phyloP scores from a whole-genome alignment of 2,797 vertebrate species.

The Dendrocincla fuliginosa region DNA sequence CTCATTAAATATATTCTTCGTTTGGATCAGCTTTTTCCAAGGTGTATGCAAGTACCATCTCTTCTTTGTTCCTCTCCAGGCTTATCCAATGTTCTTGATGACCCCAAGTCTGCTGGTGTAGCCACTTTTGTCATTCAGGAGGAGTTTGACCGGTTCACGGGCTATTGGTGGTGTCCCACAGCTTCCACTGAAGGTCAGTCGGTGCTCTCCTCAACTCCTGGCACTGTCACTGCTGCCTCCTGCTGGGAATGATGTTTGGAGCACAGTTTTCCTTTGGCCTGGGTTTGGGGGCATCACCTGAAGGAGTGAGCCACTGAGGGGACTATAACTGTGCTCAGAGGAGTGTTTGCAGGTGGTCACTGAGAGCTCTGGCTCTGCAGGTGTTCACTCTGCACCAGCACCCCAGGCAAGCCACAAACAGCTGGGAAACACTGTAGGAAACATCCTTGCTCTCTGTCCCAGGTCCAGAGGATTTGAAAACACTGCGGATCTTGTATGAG shows the following conservation, averaged over 20 bases:
- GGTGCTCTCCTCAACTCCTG: neutral
- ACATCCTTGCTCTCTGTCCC: neutral
- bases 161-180: slow-evolving; percentile 96
- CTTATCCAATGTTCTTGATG: slow-evolving; percentile 90
- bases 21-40: neutral
- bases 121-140: slow-evolving; percentile 99
- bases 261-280: neutral
- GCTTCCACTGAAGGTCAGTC: slow-evolving; percentile 88
- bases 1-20: neutral
- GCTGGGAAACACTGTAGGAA: neutral
- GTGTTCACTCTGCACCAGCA: neutral
- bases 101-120: slow-evolving; percentile 93
- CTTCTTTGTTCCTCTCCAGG: slow-evolving; percentile 71
- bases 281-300: neutral
- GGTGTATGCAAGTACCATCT: neutral
- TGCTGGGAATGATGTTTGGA: neutral
- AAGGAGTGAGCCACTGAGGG: neutral
- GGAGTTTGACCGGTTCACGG: slow-evolving; percentile 97
- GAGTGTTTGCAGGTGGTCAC: neutral
- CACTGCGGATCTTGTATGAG: slow-evolving; percentile 89
- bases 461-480: slow-evolving; percentile 87
- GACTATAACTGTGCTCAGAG: neutral
- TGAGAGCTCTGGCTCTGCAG: neutral
- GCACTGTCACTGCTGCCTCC: neutral
- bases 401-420: neutral